Evolutionary conservation across 2,888 invertebrate genomes (phyloP).

Genomic region (Melikaiella ostensackeni): DNA sequence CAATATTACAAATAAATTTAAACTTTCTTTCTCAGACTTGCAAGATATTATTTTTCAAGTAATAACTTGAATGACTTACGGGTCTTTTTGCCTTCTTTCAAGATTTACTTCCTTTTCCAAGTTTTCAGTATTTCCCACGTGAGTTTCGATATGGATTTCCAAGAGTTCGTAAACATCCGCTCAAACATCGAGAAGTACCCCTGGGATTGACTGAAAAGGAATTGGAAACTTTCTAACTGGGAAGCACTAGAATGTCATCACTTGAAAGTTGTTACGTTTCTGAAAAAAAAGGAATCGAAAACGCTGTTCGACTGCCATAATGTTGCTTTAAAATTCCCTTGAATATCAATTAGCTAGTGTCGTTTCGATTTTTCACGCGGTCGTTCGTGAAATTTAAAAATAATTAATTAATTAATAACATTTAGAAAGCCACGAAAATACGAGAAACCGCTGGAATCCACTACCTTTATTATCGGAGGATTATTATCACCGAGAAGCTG

Average conservation of each 20-base stretch:
- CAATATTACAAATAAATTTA: no score
- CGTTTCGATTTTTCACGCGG: slow-evolving; percentile 15
- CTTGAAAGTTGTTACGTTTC: slow-evolving; percentile 35
- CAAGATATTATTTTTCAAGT: neutral
- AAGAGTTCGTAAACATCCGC: slow-evolving; percentile 26
- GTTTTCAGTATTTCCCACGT: slow-evolving; percentile 27
- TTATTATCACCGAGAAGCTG: slow-evolving; percentile 19
- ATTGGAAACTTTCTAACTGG: slow-evolving; percentile 27
- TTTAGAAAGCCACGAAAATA: neutral
- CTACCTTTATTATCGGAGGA: slow-evolving; percentile 12
- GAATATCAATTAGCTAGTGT: slow-evolving; percentile 31
- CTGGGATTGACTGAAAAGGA: slow-evolving; percentile 15
- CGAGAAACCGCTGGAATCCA: neutral
- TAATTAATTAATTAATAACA: neutral
- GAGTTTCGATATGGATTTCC: slow-evolving; percentile 29
- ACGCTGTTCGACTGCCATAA: slow-evolving; percentile 67
- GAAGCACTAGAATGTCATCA: neutral
- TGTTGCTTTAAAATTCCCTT: slow-evolving; percentile 59
- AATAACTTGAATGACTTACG: neutral
- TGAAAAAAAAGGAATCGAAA: slow-evolving; percentile 49
- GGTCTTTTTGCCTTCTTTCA: neutral
- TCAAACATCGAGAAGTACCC: slow-evolving; percentile 37
- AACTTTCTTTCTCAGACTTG: neutral
- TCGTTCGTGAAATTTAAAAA: neutral
- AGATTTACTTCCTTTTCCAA: slow-evolving; percentile 7